Evolutionary conservation across 1,140 invertebrate species (phyloP).

Genomic region (Cyclina sinensis): DNA sequence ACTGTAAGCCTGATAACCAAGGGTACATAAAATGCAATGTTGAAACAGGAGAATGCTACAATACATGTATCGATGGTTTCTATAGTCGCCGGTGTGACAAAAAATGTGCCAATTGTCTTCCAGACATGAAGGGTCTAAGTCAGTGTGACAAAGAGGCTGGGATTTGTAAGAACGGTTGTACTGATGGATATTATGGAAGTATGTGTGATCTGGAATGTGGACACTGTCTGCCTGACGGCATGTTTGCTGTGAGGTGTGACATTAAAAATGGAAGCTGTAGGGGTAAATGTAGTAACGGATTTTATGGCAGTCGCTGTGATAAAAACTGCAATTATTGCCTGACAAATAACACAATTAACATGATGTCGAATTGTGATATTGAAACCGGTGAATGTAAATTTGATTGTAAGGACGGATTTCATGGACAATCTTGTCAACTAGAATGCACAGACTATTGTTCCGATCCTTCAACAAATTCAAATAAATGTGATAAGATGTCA

Average conservation of each 20-base stretch:
- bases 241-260: too few species aligned
- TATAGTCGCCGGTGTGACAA: neutral
- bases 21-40: neutral
- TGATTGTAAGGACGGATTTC: neutral
- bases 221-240: too few species aligned
- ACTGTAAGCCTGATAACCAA: neutral
- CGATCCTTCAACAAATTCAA: too few species aligned
- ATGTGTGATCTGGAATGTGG: neutral
- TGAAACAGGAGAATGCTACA: neutral
- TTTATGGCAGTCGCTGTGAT: neutral
- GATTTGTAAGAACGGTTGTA: too few species aligned
- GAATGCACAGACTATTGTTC: neutral
- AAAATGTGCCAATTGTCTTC: neutral
- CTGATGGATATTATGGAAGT: neutral
- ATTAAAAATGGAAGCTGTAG: too few species aligned
- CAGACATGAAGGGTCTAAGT: too few species aligned
- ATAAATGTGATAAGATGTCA: neutral
- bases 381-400: neutral
- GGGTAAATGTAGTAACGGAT: neutral
- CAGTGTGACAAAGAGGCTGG: too few species aligned
- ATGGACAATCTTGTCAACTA: neutral
- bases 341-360: neutral
- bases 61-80: neutral
- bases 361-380: neutral
- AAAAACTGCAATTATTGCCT: neutral